phyloP scores from a whole-genome alignment of 2,113 vertebrate genomes.

The Chionis minor region DNA sequence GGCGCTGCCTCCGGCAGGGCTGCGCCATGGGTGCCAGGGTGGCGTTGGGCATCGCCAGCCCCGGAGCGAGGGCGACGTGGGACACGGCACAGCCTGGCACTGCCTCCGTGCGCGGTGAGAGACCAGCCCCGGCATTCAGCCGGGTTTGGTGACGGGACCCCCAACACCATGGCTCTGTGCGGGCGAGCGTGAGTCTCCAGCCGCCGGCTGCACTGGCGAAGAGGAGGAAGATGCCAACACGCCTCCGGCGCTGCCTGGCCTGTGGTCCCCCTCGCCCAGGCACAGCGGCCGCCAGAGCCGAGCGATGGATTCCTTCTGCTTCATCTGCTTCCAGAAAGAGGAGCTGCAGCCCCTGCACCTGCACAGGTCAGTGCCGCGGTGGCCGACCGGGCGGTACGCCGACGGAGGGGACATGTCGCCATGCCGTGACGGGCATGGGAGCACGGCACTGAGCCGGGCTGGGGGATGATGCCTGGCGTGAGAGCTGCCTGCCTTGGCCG shows the following conservation, averaged over 20 bases:
- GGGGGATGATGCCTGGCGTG: neutral
- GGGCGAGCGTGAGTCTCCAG: neutral
- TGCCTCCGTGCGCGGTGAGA: neutral
- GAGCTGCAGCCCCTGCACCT: constrained; percentile 75
- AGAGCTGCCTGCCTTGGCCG: neutral
- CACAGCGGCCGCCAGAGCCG: neutral
- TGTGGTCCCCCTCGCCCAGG: constrained; percentile 10
- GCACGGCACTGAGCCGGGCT: rapidly evolving
- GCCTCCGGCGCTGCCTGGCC: neutral
- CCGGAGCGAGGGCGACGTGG: rapidly evolving
- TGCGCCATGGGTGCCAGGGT: neutral
- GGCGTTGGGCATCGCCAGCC: rapidly evolving
- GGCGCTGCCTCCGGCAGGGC: neutral
- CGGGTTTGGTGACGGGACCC: neutral
- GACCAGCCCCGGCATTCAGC: neutral
- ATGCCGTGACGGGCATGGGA: rapidly evolving
- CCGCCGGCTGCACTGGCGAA: neutral
- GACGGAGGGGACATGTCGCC: rapidly evolving
- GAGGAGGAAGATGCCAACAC: neutral
- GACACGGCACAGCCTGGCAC: neutral
- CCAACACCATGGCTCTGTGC: neutral
- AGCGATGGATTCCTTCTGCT: constrained; percentile 76
- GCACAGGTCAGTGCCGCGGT: constrained; percentile 66
- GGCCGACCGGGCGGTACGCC: rapidly evolving
- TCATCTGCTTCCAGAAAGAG: constrained; percentile 75